A percentile compares a stretch with the other conserved stretches of the same genome.
These are phyloP conservation scores for Aethina tumida DNA, from an alignment of 1,140 invertebrate species.

Conservation along the genomic window DNA sequence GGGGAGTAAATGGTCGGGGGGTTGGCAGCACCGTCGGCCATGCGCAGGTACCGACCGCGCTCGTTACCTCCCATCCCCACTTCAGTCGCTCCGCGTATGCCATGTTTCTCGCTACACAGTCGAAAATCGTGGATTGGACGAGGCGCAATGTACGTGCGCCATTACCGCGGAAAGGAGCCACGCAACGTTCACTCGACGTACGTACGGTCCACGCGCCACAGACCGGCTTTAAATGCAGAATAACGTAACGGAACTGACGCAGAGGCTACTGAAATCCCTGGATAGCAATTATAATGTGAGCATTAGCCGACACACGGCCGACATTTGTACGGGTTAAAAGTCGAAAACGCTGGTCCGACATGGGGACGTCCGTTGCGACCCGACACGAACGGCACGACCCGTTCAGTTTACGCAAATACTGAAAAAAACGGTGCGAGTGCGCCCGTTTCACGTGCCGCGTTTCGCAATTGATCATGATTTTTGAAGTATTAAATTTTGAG, in stretches of 20 bases:
- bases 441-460: no score
- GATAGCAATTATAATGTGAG: conserved; percentile 62
- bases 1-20: conserved; percentile 4
- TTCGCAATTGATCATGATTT: no score
- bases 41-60: conserved; percentile 26
- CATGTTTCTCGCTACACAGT: conserved; percentile 38
- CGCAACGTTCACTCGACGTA: conserved; percentile 35
- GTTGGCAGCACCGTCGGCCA: no score
- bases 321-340: no score
- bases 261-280: conserved; percentile 53
- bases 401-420: no score
- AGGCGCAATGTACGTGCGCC: conserved; percentile 39
- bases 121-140: conserved; percentile 34
- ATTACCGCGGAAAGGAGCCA: conserved; percentile 36
- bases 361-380: no score
- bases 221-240: conserved; percentile 44
- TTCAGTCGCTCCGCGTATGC: conserved; percentile 37
- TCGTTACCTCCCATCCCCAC: conserved; percentile 32
- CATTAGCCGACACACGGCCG: no score
- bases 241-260: conserved; percentile 51
- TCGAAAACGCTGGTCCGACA: no score
- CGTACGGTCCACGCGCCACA: conserved; percentile 37
- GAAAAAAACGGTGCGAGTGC: no score
- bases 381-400: no score
- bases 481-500: no score